Conservation (phyloP, 2,888 invertebrate species). For the Bombylius major region DNA sequence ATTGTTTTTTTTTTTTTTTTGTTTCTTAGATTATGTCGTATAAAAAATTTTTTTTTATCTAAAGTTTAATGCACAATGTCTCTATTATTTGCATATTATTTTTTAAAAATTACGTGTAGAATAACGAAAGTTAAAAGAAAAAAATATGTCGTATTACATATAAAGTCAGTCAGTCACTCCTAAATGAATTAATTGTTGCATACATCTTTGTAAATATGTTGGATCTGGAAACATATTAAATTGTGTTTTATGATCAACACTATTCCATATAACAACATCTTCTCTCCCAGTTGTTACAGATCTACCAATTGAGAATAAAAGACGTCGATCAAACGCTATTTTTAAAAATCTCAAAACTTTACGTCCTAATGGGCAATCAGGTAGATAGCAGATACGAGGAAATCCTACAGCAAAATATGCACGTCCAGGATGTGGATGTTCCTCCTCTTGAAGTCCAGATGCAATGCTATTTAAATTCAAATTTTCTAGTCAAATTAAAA, state of each 20-base stretch:
- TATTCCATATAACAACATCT: slow-evolving; percentile 87
- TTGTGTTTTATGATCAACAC: slow-evolving; percentile 76
- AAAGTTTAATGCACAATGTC: no score
- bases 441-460: slow-evolving; percentile 67
- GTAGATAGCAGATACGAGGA: slow-evolving; percentile 69
- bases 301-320: slow-evolving; percentile 74
- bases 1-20: no score
- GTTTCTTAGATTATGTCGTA: no score
- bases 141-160: no score
- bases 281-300: slow-evolving; percentile 83
- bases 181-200: slow-evolving; percentile 37
- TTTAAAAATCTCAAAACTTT: slow-evolving; percentile 63
- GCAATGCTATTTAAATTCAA: slow-evolving; percentile 48
- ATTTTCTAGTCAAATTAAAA: not conserved
- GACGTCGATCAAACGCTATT: slow-evolving; percentile 69
- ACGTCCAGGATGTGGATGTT: slow-evolving; percentile 69
- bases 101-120: no score
- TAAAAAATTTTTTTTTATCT: no score
- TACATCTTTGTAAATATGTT: slow-evolving; percentile 51
- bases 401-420: slow-evolving; percentile 84
- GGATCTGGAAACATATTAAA: slow-evolving; percentile 65
- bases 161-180: slow-evolving; percentile 35
- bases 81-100: no score
- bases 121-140: no score
- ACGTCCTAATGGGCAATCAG: slow-evolving; percentile 69